Conservation (phyloP, 2,797 vertebrate genomes). For the Mormyrops attenuatus region DNA sequence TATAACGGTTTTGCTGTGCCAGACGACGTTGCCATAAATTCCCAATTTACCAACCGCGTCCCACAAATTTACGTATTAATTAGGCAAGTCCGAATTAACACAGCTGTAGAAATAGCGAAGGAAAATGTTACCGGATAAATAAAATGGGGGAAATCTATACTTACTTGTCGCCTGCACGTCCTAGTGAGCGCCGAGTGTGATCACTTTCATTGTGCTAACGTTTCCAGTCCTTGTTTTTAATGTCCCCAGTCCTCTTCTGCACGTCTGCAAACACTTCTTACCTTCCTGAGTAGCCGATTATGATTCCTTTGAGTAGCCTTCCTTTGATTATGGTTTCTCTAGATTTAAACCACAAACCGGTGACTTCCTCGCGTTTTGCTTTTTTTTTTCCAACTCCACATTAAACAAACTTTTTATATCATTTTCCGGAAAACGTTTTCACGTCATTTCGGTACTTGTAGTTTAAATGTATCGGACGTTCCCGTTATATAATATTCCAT, state of each 20-base stretch:
- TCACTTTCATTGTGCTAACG: constrained; percentile 48
- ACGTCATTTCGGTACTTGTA: constrained; percentile 60
- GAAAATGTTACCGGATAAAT: not conserved
- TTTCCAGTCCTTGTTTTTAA: not conserved
- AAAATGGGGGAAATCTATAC: not conserved
- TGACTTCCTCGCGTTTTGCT: constrained; percentile 51
- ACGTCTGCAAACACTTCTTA: constrained; percentile 26
- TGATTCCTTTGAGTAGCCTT: not conserved
- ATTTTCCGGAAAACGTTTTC: constrained; percentile 57
- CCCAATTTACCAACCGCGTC: not conserved
- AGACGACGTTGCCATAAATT: not conserved
- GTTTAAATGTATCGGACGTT: constrained; percentile 41
- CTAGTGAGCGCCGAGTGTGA: constrained; percentile 9
- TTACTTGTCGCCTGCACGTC: not conserved
- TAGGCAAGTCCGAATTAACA: not conserved
- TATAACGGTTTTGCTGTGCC: constrained; percentile 2
- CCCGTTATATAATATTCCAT: not conserved
- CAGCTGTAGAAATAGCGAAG: not conserved
- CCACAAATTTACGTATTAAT: not conserved
- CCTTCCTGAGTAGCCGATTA: constrained; percentile 32
- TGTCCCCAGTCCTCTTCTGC: not conserved
- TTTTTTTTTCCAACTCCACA: constrained; percentile 29
- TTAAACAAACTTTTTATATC: constrained; percentile 36
- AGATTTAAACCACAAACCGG: constrained; percentile 40
- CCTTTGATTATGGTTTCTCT: constrained; percentile 35